Conservation (phyloP, 2,888 invertebrate species). For the Drosophila prolongata region DNA sequence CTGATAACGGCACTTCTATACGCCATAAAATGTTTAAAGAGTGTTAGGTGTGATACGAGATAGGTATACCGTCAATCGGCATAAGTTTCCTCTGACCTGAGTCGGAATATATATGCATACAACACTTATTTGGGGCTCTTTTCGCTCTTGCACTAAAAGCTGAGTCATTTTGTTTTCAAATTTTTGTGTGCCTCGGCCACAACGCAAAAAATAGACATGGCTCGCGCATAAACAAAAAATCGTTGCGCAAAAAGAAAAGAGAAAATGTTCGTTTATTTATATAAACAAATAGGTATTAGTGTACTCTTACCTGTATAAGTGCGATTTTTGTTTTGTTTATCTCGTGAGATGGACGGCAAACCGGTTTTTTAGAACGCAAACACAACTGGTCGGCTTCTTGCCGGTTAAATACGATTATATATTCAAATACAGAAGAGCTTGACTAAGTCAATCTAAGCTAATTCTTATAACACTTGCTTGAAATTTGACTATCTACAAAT, state of each 20-base stretch:
- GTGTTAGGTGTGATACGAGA: conserved; percentile 16
- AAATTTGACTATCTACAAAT: too few relatives aligned
- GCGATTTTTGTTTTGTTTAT: conserved; percentile 39
- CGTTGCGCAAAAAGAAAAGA: conserved; percentile 58
- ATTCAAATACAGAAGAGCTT: conserved; percentile 8
- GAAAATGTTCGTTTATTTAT: conserved; percentile 53
- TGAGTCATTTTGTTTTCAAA: conserved; percentile 66
- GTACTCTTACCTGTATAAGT: conserved; percentile 10
- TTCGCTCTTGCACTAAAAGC: conserved; percentile 56
- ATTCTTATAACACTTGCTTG: too few relatives aligned
- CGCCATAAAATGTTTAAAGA: conserved; percentile 29
- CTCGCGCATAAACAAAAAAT: conserved; percentile 39
- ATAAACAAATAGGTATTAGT: conserved; percentile 38
- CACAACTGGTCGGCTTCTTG: conserved; percentile 43
- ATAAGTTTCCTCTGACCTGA: conserved; percentile 8
- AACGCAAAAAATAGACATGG: conserved; percentile 54
- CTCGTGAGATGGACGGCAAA: conserved; percentile 35
- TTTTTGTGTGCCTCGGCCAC: conserved; percentile 37
- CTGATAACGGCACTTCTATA: conserved; percentile 23
- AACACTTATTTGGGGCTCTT: conserved; percentile 29
- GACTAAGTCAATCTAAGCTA: not conserved
- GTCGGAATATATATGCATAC: conserved; percentile 14
- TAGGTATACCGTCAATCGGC: conserved; percentile 3
- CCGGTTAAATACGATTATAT: conserved; percentile 33
- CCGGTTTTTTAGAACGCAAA: conserved; percentile 55